Conservation (phyloP, 2,113 vertebrate genomes). For the Bettongia penicillata region DNA sequence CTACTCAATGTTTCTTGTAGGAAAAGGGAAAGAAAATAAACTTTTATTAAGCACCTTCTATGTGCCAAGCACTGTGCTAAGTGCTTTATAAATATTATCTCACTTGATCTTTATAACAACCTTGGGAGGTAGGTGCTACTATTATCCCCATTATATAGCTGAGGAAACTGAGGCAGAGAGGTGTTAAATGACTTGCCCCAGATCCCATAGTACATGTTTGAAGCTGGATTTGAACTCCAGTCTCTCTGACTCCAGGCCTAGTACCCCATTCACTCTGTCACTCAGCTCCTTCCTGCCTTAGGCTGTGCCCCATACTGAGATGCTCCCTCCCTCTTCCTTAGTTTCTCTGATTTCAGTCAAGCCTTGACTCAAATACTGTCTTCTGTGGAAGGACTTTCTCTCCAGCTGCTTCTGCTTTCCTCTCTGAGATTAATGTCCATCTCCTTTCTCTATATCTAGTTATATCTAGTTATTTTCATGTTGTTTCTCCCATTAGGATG, state of each 20-base stretch:
- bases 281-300: not conserved
- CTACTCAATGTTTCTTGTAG: not conserved
- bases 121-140: not conserved
- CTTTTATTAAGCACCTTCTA: not conserved
- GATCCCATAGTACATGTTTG: not conserved
- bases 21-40: not conserved
- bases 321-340: not conserved
- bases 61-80: not conserved
- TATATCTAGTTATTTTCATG: not conserved
- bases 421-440: not conserved
- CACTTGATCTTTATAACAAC: not conserved
- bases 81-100: not conserved
- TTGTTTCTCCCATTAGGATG: not conserved
- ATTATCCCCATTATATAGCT: not conserved
- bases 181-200: not conserved
- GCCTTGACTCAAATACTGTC: not conserved
- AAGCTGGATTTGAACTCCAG: not conserved
- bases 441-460: not conserved
- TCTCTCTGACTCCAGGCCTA: not conserved
- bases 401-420: not conserved
- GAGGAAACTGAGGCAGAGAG: not conserved
- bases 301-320: not conserved
- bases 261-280: not conserved
- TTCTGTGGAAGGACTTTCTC: not conserved
- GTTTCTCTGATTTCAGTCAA: not conserved